Base-by-base conservation (phyloP, 2,113 vertebrate genomes). In the Cochlearius cochlearius region DNA sequence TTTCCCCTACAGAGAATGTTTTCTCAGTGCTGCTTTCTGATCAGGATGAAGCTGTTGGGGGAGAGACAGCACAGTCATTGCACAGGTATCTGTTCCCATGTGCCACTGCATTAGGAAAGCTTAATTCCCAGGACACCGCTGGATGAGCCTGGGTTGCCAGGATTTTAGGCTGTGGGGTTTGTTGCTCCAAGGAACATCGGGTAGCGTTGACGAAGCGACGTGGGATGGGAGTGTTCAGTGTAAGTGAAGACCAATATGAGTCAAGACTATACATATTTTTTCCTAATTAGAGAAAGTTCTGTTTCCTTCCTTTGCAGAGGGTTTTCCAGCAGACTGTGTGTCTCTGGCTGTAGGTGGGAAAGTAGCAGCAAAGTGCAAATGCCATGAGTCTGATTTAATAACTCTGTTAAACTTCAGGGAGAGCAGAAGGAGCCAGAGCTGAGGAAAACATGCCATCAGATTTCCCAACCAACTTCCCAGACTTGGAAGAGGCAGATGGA, bases 141-240 rank as follows among this genome's bases (percentile, higher is more conserved):
- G 53, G 16, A 66, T 50, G 36, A 75, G 23, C 30, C 30, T 38
- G 26, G 10, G 4, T 39, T 91, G 62, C 22, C 84, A 83, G 60
- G 16, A 23, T 49, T 84, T 81, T 45, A 38, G 58, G 14, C 72
- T 73, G 32, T 38, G 63, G 39, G 20, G 3, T 81, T 69, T 71
- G 29, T 23, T 81, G 52, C n/a, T 39, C 47, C 47, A 34, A 19
- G 38, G 38, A 88, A 4, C 2, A 1, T 36, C 2, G 2, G 58
- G 27, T 30, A 77, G 39, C 2, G 0, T 7, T 82, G 76, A 60
- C 0, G 0, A 36, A 93, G 32, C 3, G 2, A 34, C 0, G 1
- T 20, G 41, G 2, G 9, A 58, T 59, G 52, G 38, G 29, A 62
- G 30, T 9, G 29, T 22, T 67, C 2, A 0, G 0, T 36, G 4